phyloP scores from a whole-genome alignment of 1,140 invertebrate species.

The Cydia pomonella region DNA sequence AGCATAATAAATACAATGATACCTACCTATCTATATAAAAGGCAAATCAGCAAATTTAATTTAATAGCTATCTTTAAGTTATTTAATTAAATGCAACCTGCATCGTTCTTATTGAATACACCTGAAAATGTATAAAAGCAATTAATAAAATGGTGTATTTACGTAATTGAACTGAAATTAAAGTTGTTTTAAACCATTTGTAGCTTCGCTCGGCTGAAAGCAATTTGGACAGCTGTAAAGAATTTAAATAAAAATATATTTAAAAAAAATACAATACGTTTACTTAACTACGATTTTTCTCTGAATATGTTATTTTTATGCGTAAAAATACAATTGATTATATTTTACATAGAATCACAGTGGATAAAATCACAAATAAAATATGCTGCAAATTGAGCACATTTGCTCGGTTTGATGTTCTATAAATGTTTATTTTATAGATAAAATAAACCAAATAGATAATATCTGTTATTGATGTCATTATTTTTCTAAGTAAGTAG shows the following conservation, averaged over 20 bases:
- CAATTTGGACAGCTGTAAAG: background rate
- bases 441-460: too few relatives aligned
- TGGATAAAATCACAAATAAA: too few relatives aligned
- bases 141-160: background rate
- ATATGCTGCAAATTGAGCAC: too few relatives aligned
- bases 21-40: too few relatives aligned
- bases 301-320: background rate
- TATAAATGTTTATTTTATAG: too few relatives aligned
- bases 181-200: background rate
- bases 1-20: too few relatives aligned
- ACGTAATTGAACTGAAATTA: constrained; percentile 3
- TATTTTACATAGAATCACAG: too few relatives aligned
- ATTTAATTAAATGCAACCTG: background rate
- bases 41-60: too few relatives aligned
- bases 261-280: background rate
- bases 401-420: too few relatives aligned
- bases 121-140: background rate
- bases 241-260: constrained; percentile 6
- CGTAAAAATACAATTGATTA: background rate
- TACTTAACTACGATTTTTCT: too few relatives aligned
- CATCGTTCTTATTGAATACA: background rate
- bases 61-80: background rate
- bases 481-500: too few relatives aligned
- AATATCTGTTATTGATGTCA: too few relatives aligned
- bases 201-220: background rate